A percentile compares a stretch with the other conserved stretches of the same genome.
Conservation (phyloP, 2,888 invertebrate genomes). For the Oscheius sp. region DNA sequence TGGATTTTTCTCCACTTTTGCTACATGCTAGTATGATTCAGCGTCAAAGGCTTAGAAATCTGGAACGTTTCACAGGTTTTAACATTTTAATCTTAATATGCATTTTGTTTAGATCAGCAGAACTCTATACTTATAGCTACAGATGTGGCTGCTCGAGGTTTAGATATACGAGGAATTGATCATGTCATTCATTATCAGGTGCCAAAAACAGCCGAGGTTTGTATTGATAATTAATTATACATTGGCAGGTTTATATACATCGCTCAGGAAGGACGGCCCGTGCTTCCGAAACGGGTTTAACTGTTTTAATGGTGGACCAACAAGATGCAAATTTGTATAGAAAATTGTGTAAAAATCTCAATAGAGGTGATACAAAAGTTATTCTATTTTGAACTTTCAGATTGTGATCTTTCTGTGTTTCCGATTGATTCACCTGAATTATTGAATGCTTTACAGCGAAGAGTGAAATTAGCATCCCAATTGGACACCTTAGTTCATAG, state of each 20-base stretch:
- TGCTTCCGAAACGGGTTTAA: conserved; percentile 86
- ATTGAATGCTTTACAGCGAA: conserved; percentile 75
- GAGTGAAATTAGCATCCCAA: conserved; percentile 82
- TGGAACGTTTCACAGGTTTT: conserved; percentile 80
- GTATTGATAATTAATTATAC: background rate
- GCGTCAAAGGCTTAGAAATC: conserved; percentile 87
- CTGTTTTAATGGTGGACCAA: conserved; percentile 89
- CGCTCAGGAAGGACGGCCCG: conserved; percentile 95
- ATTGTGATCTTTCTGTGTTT: conserved; percentile 79
- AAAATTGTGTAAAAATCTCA: conserved; percentile 84
- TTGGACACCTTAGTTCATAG: conserved; percentile 82
- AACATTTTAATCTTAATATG: background rate
- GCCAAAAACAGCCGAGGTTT: conserved; percentile 87
- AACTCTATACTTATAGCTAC: conserved; percentile 85
- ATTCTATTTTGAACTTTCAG: conserved; percentile 31
- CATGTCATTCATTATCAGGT: conserved; percentile 97
- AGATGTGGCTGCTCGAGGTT: conserved; percentile 94
- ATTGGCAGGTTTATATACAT: conserved; percentile 86
- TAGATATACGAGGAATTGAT: conserved; percentile 91
- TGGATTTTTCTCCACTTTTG: conserved; percentile 75
- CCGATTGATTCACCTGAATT: conserved; percentile 77
- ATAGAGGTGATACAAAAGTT: conserved; percentile 77
- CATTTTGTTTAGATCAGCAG: conserved; percentile 70
- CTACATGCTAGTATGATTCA: conserved; percentile 84
- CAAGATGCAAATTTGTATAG: conserved; percentile 81